Conservation (phyloP, 2,113 vertebrate species). For the Willisornis vidua region DNA sequence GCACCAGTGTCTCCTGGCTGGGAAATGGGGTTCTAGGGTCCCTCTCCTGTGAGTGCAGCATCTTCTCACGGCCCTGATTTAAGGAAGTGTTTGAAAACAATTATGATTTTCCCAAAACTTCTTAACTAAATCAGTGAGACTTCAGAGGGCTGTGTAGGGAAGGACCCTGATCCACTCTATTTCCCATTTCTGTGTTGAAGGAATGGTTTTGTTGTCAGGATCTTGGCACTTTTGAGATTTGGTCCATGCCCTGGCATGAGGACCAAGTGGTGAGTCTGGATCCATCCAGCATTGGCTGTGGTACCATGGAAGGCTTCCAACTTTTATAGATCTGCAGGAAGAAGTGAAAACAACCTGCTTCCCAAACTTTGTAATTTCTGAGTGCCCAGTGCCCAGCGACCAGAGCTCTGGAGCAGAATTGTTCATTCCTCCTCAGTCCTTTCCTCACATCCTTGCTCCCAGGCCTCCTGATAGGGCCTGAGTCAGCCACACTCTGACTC, state of each 20-base stretch:
- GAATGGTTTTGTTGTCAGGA: neutral
- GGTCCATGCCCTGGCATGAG: neutral
- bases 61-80: neutral
- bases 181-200: neutral
- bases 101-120: neutral
- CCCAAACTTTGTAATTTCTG: neutral
- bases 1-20: neutral
- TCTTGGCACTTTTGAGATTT: neutral
- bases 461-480: neutral
- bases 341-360: neutral
- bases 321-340: neutral
- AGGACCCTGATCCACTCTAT: neutral
- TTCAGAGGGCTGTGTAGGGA: neutral
- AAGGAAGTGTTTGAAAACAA: neutral
- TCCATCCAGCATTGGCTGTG: neutral
- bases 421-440: neutral
- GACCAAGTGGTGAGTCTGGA: neutral
- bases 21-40: neutral
- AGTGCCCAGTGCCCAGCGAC: neutral
- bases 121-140: neutral
- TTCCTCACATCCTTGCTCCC: neutral
- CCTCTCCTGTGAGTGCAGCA: fast-evolving
- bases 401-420: neutral
- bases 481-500: neutral
- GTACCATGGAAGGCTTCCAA: neutral